Evolutionary conservation across 2,113 vertebrate species (phyloP).

Genomic region (Mellivora capensis): DNA sequence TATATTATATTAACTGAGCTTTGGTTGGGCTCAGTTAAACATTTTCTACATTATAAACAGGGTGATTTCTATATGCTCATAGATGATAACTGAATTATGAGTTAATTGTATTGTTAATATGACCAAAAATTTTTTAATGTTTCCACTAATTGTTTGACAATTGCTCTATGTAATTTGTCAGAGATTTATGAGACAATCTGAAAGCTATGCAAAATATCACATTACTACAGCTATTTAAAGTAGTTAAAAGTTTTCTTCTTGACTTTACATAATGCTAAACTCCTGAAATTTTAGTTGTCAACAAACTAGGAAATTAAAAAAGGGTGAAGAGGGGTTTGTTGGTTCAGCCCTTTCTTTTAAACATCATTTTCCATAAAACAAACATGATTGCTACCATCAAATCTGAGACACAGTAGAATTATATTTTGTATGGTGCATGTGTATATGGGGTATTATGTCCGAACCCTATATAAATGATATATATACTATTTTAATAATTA

Average conservation of each 20-base stretch:
- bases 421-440: neutral
- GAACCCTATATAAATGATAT: neutral
- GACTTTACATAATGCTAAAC: neutral
- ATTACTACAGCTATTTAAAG: neutral
- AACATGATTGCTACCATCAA: neutral
- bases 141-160: neutral
- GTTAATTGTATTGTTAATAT: neutral
- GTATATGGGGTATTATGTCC: neutral
- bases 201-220: neutral
- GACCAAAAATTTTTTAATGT: neutral
- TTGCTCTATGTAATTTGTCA: conserved; percentile 5
- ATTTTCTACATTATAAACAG: neutral
- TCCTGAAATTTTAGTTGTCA: conserved; percentile 8
- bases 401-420: neutral
- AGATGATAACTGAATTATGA: neutral
- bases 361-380: neutral
- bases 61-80: neutral
- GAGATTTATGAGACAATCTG: neutral
- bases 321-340: neutral
- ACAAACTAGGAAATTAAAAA: neutral
- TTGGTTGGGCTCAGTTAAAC: neutral
- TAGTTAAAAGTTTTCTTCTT: neutral
- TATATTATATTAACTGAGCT: too few relatives aligned
- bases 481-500: neutral
- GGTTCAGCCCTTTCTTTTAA: neutral